Conservation (phyloP, 2,888 invertebrate species). For the Incurvaria masculella region DNA sequence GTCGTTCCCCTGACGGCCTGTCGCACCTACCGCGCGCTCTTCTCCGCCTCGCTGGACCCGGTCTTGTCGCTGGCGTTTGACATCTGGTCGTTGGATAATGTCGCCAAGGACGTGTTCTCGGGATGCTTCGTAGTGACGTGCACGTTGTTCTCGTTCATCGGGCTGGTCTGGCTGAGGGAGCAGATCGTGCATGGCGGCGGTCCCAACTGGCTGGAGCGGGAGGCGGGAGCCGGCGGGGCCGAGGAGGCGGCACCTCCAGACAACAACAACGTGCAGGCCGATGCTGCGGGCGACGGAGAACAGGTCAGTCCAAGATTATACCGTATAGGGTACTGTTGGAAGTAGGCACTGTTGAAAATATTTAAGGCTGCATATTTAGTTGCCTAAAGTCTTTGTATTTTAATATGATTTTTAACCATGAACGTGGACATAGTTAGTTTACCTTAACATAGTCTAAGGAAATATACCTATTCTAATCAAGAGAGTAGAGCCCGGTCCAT, state of each 20-base stretch:
- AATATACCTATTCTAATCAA: too few relatives aligned
- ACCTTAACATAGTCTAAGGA: too few relatives aligned
- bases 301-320: too few relatives aligned
- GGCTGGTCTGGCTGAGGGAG: constrained; percentile 95
- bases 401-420: too few relatives aligned
- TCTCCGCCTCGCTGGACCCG: constrained; percentile 85
- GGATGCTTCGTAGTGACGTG: constrained; percentile 97
- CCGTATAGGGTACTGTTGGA: too few relatives aligned
- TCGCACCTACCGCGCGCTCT: constrained; percentile 90
- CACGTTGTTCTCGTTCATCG: constrained; percentile 94
- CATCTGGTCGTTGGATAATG: constrained; percentile 89
- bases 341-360: too few relatives aligned
- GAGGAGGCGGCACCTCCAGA: constrained; percentile 40
- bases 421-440: too few relatives aligned
- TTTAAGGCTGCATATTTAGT: too few relatives aligned
- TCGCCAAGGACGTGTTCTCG: constrained; percentile 91
- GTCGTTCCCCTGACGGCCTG: constrained; percentile 96
- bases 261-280: constrained; percentile 50
- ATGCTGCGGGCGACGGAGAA: constrained; percentile 34
- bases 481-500: too few relatives aligned
- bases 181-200: constrained; percentile 98
- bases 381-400: too few relatives aligned
- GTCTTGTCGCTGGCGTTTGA: constrained; percentile 87
- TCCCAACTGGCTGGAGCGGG: constrained; percentile 91
- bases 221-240: constrained; percentile 51